Base-by-base conservation (phyloP, 1,140 invertebrate genomes). In the Heterodera schachtii region DNA sequence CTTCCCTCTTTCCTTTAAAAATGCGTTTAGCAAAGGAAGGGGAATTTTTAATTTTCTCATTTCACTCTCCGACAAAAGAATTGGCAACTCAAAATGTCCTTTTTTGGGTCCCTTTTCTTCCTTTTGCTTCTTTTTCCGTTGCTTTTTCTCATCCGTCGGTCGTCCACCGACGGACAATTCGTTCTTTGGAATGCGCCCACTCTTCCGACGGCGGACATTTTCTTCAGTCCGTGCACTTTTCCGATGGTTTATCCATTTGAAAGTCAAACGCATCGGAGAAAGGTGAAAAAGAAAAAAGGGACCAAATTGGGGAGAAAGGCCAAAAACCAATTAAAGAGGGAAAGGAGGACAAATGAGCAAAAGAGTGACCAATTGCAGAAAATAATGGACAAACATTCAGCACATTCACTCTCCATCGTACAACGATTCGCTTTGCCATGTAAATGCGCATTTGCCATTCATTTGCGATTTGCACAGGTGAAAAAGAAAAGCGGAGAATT, bases 181-280 rank as follows among this genome's bases (percentile, higher is more conserved):
- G 69, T n/a, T 3, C 9, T 43, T 46, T 71, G 69, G 69, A 43
- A 11, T 46, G 31, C 69, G 69, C 69, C 69, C 31, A 16, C 31
- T 41, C 21, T 71, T 41, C 69, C 69, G 9, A 71, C 44, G 1
- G 69, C 69, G 8, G 69, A 71, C 69, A 11, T 71, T 41, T 71
- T 71, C 69, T 71, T 71, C 69, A 71, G 69, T 46, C 69, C 69
- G 21, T 71, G 69, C 69, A 71, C 41, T 46, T 71, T 71, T n/a
- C 69, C 69, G 19, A 11, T 71, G 57, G 16, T 64, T 64, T 64
- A 64, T 64, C 57, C 57, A 3, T 64, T 64, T 19, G 57, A 19
- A 64, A 13, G 57, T 19, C 19, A 19, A 19, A 19, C 11, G 4
- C 57, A 64, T 19, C 57, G 13, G 4, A 64, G 5, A 64, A 64